A percentile compares a stretch with the other conserved stretches of the same genome.
Conservation (phyloP, 2,113 vertebrate genomes). For the Urocitellus parryii region DNA sequence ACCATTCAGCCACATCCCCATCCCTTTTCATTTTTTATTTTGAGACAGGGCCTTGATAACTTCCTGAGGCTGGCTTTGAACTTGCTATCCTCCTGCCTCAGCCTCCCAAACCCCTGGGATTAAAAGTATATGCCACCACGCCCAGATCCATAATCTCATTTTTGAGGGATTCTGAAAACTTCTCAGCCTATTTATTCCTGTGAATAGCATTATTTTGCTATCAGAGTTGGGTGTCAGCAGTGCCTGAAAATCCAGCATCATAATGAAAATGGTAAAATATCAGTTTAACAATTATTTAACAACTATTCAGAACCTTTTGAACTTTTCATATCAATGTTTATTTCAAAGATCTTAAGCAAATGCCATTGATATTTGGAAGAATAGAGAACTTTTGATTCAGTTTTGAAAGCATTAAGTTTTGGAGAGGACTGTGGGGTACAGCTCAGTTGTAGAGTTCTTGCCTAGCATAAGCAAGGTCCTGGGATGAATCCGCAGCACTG, state of each 20-base stretch:
- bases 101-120: too few species aligned
- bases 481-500: background rate
- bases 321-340: background rate
- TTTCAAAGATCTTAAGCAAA: conserved; percentile 5
- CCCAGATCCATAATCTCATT: background rate
- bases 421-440: background rate
- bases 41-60: too few species aligned
- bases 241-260: background rate
- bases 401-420: conserved; percentile 40
- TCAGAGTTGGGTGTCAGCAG: background rate
- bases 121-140: too few species aligned
- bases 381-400: conserved; percentile 23
- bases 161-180: conserved; percentile 28
- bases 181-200: background rate
- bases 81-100: too few species aligned
- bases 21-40: too few species aligned
- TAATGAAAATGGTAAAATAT: conserved; percentile 6
- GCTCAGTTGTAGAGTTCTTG: background rate
- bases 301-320: background rate
- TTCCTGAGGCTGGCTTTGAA: too few species aligned
- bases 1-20: too few species aligned
- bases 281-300: background rate
- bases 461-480: background rate
- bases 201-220: conserved; percentile 3
- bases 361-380: background rate